phyloP scores from a whole-genome alignment of 1,140 invertebrate species.

The Chrysoperla carnea region DNA sequence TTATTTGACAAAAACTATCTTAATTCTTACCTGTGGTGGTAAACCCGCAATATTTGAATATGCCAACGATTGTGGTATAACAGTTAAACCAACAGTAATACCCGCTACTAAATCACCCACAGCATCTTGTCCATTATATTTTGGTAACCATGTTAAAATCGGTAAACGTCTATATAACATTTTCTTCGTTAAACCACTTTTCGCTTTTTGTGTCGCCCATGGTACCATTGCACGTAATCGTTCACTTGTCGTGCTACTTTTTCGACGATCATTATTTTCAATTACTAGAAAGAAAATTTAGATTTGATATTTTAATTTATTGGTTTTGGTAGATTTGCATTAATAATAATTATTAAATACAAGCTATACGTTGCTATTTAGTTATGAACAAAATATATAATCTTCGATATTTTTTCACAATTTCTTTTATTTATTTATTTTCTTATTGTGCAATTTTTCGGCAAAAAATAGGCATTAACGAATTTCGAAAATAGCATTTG shows the following conservation, averaged over 20 bases:
- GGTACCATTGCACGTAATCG: constrained; percentile 16
- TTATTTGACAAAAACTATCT: too few species aligned
- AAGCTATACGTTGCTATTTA: not conserved
- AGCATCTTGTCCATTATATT: constrained; percentile 44
- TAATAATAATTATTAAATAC: too few species aligned
- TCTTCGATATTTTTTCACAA: not conserved
- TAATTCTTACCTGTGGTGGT: constrained; percentile 41
- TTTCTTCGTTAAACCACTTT: constrained; percentile 35
- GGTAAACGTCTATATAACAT: constrained; percentile 50
- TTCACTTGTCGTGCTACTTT: constrained; percentile 14
- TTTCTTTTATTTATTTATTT: not conserved
- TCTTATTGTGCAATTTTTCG: not conserved
- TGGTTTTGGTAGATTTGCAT: too few species aligned
- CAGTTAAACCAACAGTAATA: constrained; percentile 69
- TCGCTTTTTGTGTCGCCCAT: constrained; percentile 20
- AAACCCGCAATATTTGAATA: constrained; percentile 71
- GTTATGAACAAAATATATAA: not conserved
- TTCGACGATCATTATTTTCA: constrained; percentile 24
- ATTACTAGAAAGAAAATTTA: not conserved
- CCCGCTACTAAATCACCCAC: constrained; percentile 70
- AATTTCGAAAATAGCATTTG: too few species aligned
- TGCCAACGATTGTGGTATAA: constrained; percentile 64
- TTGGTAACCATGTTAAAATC: constrained; percentile 52
- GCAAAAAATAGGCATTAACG: too few species aligned
- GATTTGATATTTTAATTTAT: not conserved